Evolutionary conservation across 2,888 invertebrate genomes (phyloP).

Genomic region (Schizaphis graminum): DNA sequence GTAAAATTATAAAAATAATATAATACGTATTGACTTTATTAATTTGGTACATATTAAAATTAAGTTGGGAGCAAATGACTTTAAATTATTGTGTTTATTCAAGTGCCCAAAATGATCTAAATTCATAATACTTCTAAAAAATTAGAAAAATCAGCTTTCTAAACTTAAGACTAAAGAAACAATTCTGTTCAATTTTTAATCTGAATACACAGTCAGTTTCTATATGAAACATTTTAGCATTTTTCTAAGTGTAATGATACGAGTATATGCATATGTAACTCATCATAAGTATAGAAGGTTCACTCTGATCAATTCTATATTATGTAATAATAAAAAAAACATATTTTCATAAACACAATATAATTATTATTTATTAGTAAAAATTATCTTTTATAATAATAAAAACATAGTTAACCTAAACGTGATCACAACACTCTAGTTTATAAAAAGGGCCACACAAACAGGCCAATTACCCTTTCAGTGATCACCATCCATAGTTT

Average conservation of each 20-base stretch:
- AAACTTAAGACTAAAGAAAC: neutral
- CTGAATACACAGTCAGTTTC: neutral
- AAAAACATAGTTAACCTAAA: neutral
- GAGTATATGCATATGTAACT: neutral
- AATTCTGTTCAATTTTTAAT: neutral
- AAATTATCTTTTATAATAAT: neutral
- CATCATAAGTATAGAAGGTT: too few relatives aligned
- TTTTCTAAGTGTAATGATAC: neutral
- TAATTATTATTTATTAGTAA: neutral
- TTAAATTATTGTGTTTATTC: neutral
- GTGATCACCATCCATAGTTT: neutral
- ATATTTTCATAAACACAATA: neutral
- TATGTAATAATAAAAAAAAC: neutral
- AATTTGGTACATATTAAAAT: neutral
- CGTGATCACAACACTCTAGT: neutral
- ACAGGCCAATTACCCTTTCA: neutral
- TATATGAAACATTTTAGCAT: neutral
- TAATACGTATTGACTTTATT: neutral
- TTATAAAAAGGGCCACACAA: too few relatives aligned
- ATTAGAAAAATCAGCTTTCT: neutral
- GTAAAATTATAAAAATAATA: neutral
- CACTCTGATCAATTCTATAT: neutral
- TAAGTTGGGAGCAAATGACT: neutral
- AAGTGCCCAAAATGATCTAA: neutral
- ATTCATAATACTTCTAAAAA: neutral